Percentiles rank a stretch among this genome's conserved stretches.
These are phyloP conservation scores for Geotrupes spiniger DNA, from an alignment of 2,888 invertebrate species.

Conservation along the genomic window DNA sequence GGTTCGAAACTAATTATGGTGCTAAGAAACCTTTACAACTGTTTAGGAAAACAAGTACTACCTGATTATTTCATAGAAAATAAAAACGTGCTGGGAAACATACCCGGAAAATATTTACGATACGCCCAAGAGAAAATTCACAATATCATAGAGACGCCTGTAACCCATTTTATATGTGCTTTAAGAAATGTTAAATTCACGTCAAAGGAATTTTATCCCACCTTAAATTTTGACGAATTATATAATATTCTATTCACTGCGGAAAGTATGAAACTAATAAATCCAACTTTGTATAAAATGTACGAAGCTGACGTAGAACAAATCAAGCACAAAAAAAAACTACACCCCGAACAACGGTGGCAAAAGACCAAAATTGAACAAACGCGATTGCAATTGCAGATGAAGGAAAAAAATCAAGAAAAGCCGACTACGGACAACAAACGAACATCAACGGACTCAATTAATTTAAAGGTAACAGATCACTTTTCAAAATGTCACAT, in stretches of 20 bases:
- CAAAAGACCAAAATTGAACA: slow-evolving; percentile 23
- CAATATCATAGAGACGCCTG: slow-evolving; percentile 68
- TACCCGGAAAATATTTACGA: slow-evolving; percentile 62
- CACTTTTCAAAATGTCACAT: no score
- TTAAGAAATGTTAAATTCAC: slow-evolving; percentile 66
- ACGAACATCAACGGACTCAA: slow-evolving; percentile 50
- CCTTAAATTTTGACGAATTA: slow-evolving; percentile 56
- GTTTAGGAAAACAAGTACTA: slow-evolving; percentile 60
- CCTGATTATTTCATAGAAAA: slow-evolving; percentile 69
- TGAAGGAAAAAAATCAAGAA: slow-evolving; percentile 16
- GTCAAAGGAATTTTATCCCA: slow-evolving; percentile 62
- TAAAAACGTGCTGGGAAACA: slow-evolving; percentile 71
- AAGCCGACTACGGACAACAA: no score
- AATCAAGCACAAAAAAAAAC: slow-evolving; percentile 24
- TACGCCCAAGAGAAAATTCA: slow-evolving; percentile 66
- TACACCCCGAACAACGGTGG: slow-evolving; percentile 27
- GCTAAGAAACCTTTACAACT: slow-evolving; percentile 60
- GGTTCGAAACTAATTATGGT: slow-evolving; percentile 66
- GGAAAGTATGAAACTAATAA: slow-evolving; percentile 10
- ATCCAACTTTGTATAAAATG: slow-evolving; percentile 13
- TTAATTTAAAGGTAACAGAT: slow-evolving; percentile 57
- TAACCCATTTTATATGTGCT: slow-evolving; percentile 67
- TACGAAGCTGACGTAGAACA: neutral
- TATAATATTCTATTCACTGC: slow-evolving; percentile 32
- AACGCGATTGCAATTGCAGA: slow-evolving; percentile 7